Conservation (phyloP, 2,113 vertebrate species). For the Lathamus discolor region DNA sequence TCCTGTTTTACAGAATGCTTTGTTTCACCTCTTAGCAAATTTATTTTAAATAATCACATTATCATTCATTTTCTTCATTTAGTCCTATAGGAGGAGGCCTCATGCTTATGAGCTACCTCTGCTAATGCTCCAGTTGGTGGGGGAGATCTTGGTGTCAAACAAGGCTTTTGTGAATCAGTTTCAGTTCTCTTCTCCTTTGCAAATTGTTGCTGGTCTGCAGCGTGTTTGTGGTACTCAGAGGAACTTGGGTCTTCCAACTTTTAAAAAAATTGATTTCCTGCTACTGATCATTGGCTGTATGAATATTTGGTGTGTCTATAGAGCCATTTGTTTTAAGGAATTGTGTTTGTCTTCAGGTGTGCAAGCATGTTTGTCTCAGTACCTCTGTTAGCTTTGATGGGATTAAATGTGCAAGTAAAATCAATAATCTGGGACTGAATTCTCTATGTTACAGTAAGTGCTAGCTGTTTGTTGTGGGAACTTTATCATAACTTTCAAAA, state of each 20-base stretch:
- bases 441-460: background rate
- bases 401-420: background rate
- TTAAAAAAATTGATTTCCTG: background rate
- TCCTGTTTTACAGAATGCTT: background rate
- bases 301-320: background rate
- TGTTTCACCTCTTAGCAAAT: slow-evolving; percentile 35
- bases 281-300: background rate
- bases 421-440: background rate
- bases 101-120: background rate
- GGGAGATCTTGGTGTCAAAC: slow-evolving; percentile 28
- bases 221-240: background rate
- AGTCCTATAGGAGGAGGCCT: background rate
- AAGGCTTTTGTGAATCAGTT: background rate
- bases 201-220: background rate
- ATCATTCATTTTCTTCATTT: slow-evolving; percentile 33
- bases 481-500: background rate
- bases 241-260: background rate
- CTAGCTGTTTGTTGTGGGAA: background rate
- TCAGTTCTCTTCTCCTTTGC: background rate
- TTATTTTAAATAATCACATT: background rate
- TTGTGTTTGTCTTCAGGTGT: background rate
- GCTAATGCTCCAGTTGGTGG: background rate
- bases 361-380: background rate
- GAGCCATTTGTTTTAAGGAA: background rate
- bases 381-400: background rate